phyloP scores from a whole-genome alignment of 1,140 invertebrate species.

The Popillia japonica region DNA sequence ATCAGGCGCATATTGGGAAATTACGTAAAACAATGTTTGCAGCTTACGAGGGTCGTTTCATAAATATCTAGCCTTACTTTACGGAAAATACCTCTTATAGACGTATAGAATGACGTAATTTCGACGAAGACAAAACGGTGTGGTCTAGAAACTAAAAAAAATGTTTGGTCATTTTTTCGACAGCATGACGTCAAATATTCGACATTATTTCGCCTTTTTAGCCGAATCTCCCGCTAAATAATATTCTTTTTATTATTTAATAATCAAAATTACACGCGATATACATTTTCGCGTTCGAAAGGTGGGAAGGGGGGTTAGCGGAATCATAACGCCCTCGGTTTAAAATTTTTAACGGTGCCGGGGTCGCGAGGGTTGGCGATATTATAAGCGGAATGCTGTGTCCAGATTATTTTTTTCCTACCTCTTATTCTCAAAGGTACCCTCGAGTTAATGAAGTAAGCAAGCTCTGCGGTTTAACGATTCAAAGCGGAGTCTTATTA shows the following conservation, averaged over 20 bases:
- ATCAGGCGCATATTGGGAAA: not conserved
- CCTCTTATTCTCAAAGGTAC: slow-evolving; percentile 53
- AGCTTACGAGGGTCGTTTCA: no score
- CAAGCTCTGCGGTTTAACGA: slow-evolving; percentile 47
- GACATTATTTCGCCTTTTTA: no score
- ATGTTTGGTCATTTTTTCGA: no score
- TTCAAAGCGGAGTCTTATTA: slow-evolving; percentile 45
- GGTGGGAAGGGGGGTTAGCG: not conserved
- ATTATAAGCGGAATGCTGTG: slow-evolving; percentile 47
- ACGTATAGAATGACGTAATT: no score
- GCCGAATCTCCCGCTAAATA: no score
- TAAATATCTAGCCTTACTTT: no score
- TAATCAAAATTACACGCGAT: slow-evolving; percentile 7
- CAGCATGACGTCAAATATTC: no score
- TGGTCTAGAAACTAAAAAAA: no score
- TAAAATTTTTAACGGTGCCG: slow-evolving; percentile 27
- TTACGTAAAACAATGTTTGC: not conserved
- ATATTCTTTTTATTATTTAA: slow-evolving; percentile 24
- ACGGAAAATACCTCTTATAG: no score
- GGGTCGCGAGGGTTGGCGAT: not conserved
- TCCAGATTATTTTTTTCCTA: slow-evolving; percentile 56
- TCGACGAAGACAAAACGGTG: no score
- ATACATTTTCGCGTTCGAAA: no score
- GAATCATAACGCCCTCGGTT: not conserved
- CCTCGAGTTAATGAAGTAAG: slow-evolving; percentile 56